Base-by-base conservation (phyloP, 1,140 invertebrate genomes). In the Tetramorium alpestre region DNA sequence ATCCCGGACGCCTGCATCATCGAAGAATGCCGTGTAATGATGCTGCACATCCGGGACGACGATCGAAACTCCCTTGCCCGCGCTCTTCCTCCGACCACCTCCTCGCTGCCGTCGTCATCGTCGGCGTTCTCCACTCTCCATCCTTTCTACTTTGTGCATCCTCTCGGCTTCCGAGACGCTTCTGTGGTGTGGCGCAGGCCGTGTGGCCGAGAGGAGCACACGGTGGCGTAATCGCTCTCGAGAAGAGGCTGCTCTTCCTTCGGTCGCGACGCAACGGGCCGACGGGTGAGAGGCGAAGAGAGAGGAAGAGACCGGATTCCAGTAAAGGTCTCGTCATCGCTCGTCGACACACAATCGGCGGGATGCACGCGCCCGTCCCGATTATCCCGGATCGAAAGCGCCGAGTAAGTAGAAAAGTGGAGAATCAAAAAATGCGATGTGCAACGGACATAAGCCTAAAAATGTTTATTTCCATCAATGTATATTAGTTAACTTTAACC, bases 21-120 rank as follows among this genome's bases (percentile, higher is more conserved):
- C 80, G 73, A 90, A 90, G 90, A 91, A 91, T 91, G 89, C 87
- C 89, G 72, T 81, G 89, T 91, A 91, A 91, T 56, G 89, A 91
- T 91, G 89, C 77, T 91, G 90, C 87, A 91, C 87, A 91, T 91
- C 90, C 90, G 90, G 90, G 90, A 91, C 76, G 86, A 88, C 82
- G 89, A 56, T 38, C 87, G 77, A 51, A 80, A 81, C 77, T 60
- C 90, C 75, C 73, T 64, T 77, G 49, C 44, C 44, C 65, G 64
- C 64, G 38, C 41, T 56, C 65, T 73, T 18, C 22, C 65, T 56
- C 49, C 49, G 13, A 58, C n/a, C 44, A 7, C 73, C 72, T 72
- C 33, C 88, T 76, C 77, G 60, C 56, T 54, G 76, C 56, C 58
- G 47, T 54, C 82, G 22, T 86, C 65, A 25, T 56, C 11, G 56